Evolutionary conservation across 2,888 invertebrate species (phyloP).

Genomic region (Terebella lapidaria): DNA sequence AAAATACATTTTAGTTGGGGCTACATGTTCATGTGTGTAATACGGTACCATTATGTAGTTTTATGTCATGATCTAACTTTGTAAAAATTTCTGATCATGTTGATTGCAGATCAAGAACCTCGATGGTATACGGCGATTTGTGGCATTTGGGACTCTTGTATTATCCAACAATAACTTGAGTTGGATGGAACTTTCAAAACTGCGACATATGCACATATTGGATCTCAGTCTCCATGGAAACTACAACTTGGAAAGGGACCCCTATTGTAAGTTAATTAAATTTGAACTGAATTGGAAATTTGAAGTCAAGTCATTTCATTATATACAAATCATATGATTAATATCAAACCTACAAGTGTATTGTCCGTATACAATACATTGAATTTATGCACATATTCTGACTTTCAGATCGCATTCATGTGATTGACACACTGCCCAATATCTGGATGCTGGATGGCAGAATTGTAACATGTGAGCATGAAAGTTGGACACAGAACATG

Average conservation of each 20-base stretch:
- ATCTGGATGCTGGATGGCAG: slow-evolving; percentile 52
- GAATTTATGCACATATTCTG: background rate
- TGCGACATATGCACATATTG: slow-evolving; percentile 45
- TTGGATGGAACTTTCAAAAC: slow-evolving; percentile 45
- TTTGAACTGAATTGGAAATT: background rate
- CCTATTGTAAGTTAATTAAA: slow-evolving; percentile 42
- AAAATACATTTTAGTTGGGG: background rate
- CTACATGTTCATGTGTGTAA: too few species aligned
- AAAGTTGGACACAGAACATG: too few species aligned
- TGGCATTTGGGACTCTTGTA: slow-evolving; percentile 44
- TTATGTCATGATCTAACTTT: background rate
- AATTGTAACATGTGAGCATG: slow-evolving; percentile 46
- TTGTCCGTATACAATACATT: too few species aligned
- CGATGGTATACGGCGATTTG: slow-evolving; percentile 42
- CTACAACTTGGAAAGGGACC: slow-evolving; percentile 43
- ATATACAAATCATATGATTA: background rate
- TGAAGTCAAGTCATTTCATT: background rate
- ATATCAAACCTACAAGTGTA: too few species aligned
- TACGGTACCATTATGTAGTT: too few species aligned
- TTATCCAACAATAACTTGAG: slow-evolving; percentile 45
- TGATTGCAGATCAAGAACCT: slow-evolving; percentile 37
- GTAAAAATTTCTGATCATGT: background rate
- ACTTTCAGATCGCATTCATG: slow-evolving; percentile 48
- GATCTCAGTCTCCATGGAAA: slow-evolving; percentile 50
- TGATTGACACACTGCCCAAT: slow-evolving; percentile 49